Conservation (phyloP, 2,797 vertebrate species). For the Toxotes lorentzi region DNA sequence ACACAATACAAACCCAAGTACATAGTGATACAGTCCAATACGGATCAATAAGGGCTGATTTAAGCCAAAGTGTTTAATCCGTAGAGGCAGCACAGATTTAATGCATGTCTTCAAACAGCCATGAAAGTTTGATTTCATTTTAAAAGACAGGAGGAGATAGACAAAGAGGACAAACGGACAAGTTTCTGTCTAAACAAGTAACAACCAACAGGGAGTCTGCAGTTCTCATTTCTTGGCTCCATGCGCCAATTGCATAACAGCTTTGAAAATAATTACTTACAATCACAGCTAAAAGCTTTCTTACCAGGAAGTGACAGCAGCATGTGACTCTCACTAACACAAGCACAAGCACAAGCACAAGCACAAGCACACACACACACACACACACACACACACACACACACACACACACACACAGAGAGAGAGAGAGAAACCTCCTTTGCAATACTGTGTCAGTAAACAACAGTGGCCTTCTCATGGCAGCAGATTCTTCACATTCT, state of each 20-base stretch:
- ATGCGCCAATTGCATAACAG: conserved; percentile 2
- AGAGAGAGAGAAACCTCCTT: conserved; percentile 37
- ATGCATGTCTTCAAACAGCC: not conserved
- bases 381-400: conserved; percentile 38
- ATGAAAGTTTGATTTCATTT: not conserved
- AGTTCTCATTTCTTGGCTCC: not conserved
- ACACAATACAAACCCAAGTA: not conserved
- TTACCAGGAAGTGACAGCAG: conserved; percentile 48
- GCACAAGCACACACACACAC: conserved; percentile 26
- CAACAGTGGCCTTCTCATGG: conserved; percentile 72
- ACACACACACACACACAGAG: conserved; percentile 40
- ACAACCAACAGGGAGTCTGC: not conserved
- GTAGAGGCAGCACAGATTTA: not conserved
- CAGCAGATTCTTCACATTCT: conserved; percentile 82
- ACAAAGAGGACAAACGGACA: not conserved
- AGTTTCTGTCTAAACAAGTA: not conserved
- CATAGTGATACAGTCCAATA: not conserved
- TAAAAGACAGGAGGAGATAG: not conserved
- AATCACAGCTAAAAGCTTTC: conserved; percentile 24
- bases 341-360: conserved; percentile 27
- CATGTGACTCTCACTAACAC: conserved; percentile 25
- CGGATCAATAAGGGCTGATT: not conserved
- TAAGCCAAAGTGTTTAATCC: not conserved
- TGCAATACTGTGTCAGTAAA: conserved; percentile 75
- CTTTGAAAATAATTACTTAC: conserved; percentile 38